These are phyloP conservation scores for Chauna torquata DNA, from an alignment of 2,113 vertebrate species.

Conservation along the genomic window DNA sequence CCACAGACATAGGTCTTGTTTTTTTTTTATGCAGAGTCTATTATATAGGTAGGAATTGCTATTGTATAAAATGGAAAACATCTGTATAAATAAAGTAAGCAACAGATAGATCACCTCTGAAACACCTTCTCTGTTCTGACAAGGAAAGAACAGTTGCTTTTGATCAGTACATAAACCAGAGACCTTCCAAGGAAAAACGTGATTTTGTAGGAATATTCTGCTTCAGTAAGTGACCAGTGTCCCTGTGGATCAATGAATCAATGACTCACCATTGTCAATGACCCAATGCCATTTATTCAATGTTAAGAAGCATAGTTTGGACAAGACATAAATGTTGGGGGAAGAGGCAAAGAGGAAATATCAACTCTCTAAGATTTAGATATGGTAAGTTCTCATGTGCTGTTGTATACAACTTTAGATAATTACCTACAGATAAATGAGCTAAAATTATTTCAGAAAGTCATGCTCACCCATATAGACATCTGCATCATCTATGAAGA, in stretches of 20 bases:
- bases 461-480: background rate
- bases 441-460: background rate
- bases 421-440: background rate
- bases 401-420: background rate
- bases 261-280: background rate
- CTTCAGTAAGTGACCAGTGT: background rate
- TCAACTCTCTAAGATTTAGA: background rate
- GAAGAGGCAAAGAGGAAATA: background rate
- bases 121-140: background rate
- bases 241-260: background rate
- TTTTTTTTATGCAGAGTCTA: background rate
- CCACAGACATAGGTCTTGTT: accelerated
- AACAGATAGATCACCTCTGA: background rate
- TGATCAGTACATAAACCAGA: background rate
- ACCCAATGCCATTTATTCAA: background rate
- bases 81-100: background rate
- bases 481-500: background rate
- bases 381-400: background rate
- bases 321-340: background rate
- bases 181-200: background rate
- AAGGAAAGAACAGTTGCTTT: background rate
- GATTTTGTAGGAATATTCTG: background rate
- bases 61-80: background rate
- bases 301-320: background rate
- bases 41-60: background rate